These are phyloP conservation scores for Cherax destructor DNA, from an alignment of 1,140 invertebrate species.

Conservation along the genomic window DNA sequence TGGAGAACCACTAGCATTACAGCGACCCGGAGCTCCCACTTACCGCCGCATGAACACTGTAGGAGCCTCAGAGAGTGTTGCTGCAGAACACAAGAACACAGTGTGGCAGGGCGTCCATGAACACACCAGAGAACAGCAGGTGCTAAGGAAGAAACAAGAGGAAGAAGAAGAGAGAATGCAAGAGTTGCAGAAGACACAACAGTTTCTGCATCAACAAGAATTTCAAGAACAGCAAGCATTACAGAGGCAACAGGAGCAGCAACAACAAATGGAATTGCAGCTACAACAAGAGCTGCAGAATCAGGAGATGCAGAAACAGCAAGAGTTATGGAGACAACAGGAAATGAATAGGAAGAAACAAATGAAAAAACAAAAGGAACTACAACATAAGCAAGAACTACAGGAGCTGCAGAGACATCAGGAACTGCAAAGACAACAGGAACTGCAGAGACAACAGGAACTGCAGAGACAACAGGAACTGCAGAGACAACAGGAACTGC, in stretches of 20 bases:
- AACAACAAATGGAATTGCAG: slow-evolving; percentile 11
- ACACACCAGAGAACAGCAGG: slow-evolving; percentile 39
- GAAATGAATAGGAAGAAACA: slow-evolving; percentile 16
- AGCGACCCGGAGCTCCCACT: not conserved
- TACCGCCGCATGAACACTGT: slow-evolving; percentile 55
- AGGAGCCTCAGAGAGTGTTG: slow-evolving; percentile 11
- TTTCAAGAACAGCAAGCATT: slow-evolving; percentile 17
- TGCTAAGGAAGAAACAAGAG: slow-evolving; percentile 7
- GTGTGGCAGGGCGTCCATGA: slow-evolving; percentile 48
- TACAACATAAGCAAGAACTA: slow-evolving; percentile 30
- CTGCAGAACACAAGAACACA: slow-evolving; percentile 7
- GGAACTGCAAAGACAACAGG: slow-evolving; percentile 39
- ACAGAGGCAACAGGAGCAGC: slow-evolving; percentile 10
- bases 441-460: slow-evolving; percentile 37
- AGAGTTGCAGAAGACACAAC: slow-evolving; percentile 25
- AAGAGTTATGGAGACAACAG: slow-evolving; percentile 12
- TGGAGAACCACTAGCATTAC: not conserved
- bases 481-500: not conserved
- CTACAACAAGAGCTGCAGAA: slow-evolving; percentile 12
- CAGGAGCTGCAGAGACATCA: slow-evolving; percentile 35
- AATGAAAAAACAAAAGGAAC: slow-evolving; percentile 27
- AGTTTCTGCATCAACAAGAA: slow-evolving; percentile 19
- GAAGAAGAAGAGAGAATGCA: slow-evolving; percentile 20
- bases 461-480: slow-evolving; percentile 36
- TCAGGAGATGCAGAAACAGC: slow-evolving; percentile 18